Conservation (phyloP, 2,113 vertebrate species). For the Scortum barcoo region DNA sequence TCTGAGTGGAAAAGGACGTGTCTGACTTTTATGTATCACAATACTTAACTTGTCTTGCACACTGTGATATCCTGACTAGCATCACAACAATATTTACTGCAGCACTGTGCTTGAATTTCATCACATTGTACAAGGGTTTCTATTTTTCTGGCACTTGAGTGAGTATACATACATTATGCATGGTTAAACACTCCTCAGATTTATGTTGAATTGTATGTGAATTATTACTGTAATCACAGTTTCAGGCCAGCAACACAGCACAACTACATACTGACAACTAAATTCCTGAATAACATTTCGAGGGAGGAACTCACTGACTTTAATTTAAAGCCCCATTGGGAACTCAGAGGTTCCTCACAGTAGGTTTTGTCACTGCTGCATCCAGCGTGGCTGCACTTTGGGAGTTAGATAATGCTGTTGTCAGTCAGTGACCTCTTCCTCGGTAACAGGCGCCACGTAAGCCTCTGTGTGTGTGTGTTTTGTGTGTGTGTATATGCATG, state of each 20-base stretch:
- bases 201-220: too few relatives aligned
- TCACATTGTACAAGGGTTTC: background rate
- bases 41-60: background rate
- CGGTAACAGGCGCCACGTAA: constrained; percentile 53
- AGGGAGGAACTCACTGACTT: background rate
- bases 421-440: constrained; percentile 73
- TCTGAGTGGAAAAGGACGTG: background rate
- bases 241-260: background rate
- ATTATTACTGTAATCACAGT: background rate
- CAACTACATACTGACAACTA: background rate
- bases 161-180: background rate
- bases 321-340: background rate
- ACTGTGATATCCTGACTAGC: background rate
- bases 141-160: background rate
- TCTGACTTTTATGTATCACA: background rate
- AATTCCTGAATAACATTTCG: background rate
- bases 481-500: constrained; percentile 44
- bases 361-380: constrained; percentile 17
- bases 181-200: background rate
- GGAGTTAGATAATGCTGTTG: constrained; percentile 65
- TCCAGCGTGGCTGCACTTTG: constrained; percentile 26
- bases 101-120: background rate
- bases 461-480: constrained; percentile 31
- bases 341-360: constrained; percentile 15
- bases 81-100: background rate